Base-by-base conservation (phyloP, 2,113 vertebrate genomes). In the Puffinus mauretanicus region DNA sequence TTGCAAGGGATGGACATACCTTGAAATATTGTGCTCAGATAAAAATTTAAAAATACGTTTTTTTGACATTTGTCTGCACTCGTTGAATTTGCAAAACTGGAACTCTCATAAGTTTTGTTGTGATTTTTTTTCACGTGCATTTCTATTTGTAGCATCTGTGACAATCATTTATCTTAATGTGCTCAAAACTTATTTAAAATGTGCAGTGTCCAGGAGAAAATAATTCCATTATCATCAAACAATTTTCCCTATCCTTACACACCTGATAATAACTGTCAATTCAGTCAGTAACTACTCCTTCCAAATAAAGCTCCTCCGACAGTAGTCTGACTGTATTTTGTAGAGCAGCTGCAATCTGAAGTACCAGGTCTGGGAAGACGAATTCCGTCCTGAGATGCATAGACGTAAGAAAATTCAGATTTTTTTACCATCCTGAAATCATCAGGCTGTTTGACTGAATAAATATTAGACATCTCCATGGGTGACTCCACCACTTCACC, bases 71-170 rank as follows among this genome's bases (percentile, higher is more conserved):
- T 62, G 2, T 25, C 30, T 30, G 8, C 13, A 34, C 9, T 81
- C 6, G 1, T 11, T 81, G 27, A 22, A 73, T 83, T 73, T 77
- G 42, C 16, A 75, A 49, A 73, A 67, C 27, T 64, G 42, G 27
- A 71, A 51, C 17, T 75, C 60, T 58, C 10, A 0, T 24, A 10
- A 14, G 16, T 13, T n/a, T 54, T 36, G 27, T 16, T 0, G 0
- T 61, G 16, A 9, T 15, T 20, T 42, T 57, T 65, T 42, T 51
- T 36, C 7, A 8, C 20, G 12, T 26, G 27, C 11, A 20, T 67
- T 67, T 32, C 88, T 71, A 4, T 44, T 36, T 10, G 24, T 13
- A 54, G 19, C n/a, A 25, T 54, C 30, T 71, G 46, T 32, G 55
- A 54, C 4, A 82, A 54, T 46, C 10, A 29, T 69, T 69, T 21